These are phyloP conservation scores for Thrips palmi DNA, from an alignment of 1,140 invertebrate genomes.

Conservation along the genomic window DNA sequence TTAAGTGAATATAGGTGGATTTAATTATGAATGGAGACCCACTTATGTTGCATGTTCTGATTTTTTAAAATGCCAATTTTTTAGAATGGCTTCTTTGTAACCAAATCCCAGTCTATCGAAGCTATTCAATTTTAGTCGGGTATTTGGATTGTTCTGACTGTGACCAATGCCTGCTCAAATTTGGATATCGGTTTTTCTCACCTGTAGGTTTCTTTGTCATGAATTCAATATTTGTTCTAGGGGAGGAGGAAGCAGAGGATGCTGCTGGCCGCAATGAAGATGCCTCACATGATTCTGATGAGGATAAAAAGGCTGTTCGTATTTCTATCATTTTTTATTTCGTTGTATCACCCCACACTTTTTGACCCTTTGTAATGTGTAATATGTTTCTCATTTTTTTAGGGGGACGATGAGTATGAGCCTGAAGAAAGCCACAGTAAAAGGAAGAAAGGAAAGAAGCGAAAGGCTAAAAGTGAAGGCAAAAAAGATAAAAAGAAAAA, in stretches of 20 bases:
- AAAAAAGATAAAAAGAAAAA: slow-evolving; percentile 83
- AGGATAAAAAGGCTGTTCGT: slow-evolving; percentile 29
- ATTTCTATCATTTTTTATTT: slow-evolving; percentile 7
- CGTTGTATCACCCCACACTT: background rate
- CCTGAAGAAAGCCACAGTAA: slow-evolving; percentile 57
- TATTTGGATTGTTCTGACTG: slow-evolving; percentile 4
- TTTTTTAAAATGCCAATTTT: no score
- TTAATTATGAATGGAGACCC: no score
- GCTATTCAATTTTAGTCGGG: slow-evolving; percentile 1
- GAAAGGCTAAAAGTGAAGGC: slow-evolving; percentile 68
- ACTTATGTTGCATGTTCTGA: no score
- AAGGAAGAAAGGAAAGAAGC: slow-evolving; percentile 80
- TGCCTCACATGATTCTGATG: slow-evolving; percentile 53
- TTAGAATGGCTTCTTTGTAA: no score
- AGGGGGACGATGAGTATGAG: slow-evolving; percentile 73
- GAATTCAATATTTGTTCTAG: slow-evolving; percentile 26
- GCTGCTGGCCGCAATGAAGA: slow-evolving; percentile 39
- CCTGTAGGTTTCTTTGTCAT: slow-evolving; percentile 1
- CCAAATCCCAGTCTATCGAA: background rate
- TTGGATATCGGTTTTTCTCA: background rate
- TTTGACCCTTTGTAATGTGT: background rate
- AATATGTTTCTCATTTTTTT: slow-evolving; percentile 25
- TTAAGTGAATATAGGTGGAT: no score
- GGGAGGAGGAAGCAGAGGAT: slow-evolving; percentile 40
- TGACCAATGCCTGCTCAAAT: slow-evolving; percentile 2